phyloP scores from a whole-genome alignment of 2,888 invertebrate genomes.

The Scaptomyza reducta region DNA sequence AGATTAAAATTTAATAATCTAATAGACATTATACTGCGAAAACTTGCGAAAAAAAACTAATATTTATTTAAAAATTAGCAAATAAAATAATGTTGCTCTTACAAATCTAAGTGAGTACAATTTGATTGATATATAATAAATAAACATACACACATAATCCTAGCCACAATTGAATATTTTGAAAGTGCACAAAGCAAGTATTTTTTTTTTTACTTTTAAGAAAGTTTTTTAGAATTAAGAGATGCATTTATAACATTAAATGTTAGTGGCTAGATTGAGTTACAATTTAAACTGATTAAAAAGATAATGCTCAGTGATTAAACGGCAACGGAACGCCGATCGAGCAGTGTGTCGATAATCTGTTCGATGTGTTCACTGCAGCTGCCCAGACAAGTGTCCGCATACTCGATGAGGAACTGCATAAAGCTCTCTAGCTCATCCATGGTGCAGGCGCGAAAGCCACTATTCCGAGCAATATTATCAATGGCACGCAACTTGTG shows the following conservation, averaged over 20 bases:
- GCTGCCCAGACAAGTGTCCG: slow-evolving; percentile 75
- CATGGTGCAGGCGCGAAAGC: slow-evolving; percentile 71
- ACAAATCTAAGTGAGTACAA: no score
- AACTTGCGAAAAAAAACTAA: no score
- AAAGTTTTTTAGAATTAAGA: slow-evolving; percentile 42
- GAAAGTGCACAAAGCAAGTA: no score
- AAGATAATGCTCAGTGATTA: slow-evolving; percentile 32
- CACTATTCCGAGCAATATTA: slow-evolving; percentile 64
- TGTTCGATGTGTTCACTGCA: slow-evolving; percentile 78
- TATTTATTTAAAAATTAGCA: neutral
- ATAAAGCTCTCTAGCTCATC: slow-evolving; percentile 79
- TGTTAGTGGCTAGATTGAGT: slow-evolving; percentile 52
- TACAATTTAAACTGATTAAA: slow-evolving; percentile 9
- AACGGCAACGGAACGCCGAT: slow-evolving; percentile 60
- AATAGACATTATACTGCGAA: neutral
- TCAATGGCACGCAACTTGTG: slow-evolving; percentile 74
- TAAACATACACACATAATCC: no score
- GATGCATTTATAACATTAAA: slow-evolving; percentile 57
- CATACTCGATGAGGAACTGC: slow-evolving; percentile 77
- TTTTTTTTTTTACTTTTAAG: slow-evolving; percentile 14
- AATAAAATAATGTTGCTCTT: no score
- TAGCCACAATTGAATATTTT: neutral
- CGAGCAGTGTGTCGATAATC: slow-evolving; percentile 72
- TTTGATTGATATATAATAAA: no score
- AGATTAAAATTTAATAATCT: neutral